Conservation (phyloP, 2,113 vertebrate species). For the Glareola pratincola region DNA sequence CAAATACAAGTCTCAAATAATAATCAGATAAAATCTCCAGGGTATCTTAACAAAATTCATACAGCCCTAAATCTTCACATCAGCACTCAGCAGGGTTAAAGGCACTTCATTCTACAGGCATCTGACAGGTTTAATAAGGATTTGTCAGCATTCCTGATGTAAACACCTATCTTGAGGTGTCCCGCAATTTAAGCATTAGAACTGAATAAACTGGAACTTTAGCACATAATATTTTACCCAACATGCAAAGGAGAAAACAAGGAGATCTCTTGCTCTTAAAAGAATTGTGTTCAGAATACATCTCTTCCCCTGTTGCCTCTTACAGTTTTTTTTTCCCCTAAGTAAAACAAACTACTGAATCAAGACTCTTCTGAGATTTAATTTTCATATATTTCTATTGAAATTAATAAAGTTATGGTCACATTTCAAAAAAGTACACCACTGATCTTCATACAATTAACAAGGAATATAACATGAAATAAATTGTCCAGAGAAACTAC, state of each 20-base stretch:
- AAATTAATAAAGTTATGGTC: not conserved
- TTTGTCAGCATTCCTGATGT: constrained; percentile 16
- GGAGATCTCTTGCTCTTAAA: not conserved
- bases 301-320: not conserved
- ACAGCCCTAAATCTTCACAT: constrained; percentile 28
- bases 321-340: not conserved
- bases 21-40: constrained; percentile 50
- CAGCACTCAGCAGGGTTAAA: constrained; percentile 26
- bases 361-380: not conserved
- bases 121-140: not conserved
- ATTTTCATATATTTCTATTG: not conserved
- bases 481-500: not conserved
- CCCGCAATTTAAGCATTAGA: not conserved
- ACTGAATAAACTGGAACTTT: not conserved
- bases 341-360: not conserved
- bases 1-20: constrained; percentile 8
- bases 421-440: not conserved
- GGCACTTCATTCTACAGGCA: constrained; percentile 9
- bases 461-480: not conserved
- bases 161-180: not conserved
- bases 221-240: not conserved
- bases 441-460: not conserved
- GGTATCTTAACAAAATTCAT: constrained; percentile 19
- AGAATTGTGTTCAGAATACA: not conserved
- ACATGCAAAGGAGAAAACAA: not conserved